Base-by-base conservation (phyloP, 1,140 invertebrate genomes). In the Carposina sasakii region DNA sequence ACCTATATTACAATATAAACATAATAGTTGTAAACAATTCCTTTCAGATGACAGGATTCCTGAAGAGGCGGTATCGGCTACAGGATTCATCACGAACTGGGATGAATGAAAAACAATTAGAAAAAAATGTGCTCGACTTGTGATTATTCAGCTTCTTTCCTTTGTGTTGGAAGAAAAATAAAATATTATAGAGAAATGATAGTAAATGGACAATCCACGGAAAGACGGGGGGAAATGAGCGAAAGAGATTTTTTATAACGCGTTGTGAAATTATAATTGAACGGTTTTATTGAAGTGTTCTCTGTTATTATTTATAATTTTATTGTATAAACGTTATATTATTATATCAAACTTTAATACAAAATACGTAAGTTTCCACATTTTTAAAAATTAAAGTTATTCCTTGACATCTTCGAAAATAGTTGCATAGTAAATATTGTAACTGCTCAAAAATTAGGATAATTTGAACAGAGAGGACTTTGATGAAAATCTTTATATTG, bases 41-140 rank as follows among this genome's bases (percentile, higher is more conserved):
- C 42, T 77, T 83, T 16, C 77, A 83, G 79, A 83, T 83, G 79
- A 83, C 79, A 83, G 67, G 66, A 70, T 54, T 78, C 74, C 59
- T 83, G 79, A 81, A 81, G 63, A 73, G 61, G 60, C 51, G 47
- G 56, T 21, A 36, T 73, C 31, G 77, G 71, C 30, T 74, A 78
- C 60, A 79, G 61, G 70, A 72, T 81, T 60, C 58, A 79, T 51
- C 64, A 79, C 54, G 76, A 76, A 51, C 58, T 70, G 57, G 70
- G 61, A 53, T 77, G 70, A 76, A 73, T 45, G 61, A 60, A 52
- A 55, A 61, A 69, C 57, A 54, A 55, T 69, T 54, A 57, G 42
- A 48, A 59, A 52, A 53, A 61, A 60, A 54, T 55, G 69, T 66
- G 66, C 62, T 69, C 58, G 40, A 55, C 33, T 57, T 57, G 56